Conservation (phyloP, 2,113 vertebrate species). For the Ursus arctos region DNA sequence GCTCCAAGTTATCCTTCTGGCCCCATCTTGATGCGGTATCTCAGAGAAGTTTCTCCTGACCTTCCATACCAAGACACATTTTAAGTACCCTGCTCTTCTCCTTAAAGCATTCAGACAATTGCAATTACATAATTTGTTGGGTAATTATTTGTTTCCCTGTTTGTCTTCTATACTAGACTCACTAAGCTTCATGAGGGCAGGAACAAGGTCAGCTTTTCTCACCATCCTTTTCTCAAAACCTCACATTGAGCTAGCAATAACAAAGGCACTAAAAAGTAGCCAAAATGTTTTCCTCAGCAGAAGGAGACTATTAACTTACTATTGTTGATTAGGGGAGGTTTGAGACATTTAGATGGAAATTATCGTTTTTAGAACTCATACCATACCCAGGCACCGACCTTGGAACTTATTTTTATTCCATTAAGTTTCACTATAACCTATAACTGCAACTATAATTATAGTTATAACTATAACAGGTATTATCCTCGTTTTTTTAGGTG, state of each 20-base stretch:
- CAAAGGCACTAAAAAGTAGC: background rate
- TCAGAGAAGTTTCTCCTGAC: background rate
- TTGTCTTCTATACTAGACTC: background rate
- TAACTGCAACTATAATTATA: background rate
- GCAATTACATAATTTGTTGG: background rate
- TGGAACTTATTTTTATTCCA: background rate
- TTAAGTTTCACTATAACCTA: constrained; percentile 5
- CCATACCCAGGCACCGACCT: background rate
- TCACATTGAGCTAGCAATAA: background rate
- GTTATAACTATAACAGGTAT: background rate
- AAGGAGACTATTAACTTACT: background rate
- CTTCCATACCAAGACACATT: background rate
- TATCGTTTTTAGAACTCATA: background rate
- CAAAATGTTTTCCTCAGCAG: background rate
- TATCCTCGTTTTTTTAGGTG: background rate
- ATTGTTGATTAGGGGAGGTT: background rate
- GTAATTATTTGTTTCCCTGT: background rate
- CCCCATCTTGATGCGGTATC: background rate
- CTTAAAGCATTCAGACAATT: background rate
- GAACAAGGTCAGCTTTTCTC: background rate
- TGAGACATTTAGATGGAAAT: background rate
- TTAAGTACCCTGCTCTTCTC: background rate
- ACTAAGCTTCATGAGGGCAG: background rate
- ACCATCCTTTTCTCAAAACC: background rate
- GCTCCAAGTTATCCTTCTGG: background rate